Base-by-base conservation (phyloP, 2,797 vertebrate genomes). In the Prionace glauca region DNA sequence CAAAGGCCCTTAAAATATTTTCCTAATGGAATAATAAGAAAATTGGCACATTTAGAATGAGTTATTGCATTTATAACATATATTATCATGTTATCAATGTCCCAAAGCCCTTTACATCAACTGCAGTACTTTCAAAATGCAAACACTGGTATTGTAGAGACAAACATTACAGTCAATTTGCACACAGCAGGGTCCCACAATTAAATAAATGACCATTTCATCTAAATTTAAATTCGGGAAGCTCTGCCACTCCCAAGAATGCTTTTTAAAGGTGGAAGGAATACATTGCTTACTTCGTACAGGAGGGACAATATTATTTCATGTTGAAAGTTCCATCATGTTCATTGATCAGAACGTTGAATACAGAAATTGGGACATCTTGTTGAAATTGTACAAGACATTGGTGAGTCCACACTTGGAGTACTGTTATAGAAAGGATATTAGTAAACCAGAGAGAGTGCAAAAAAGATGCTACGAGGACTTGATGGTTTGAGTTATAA, bases 201-300 rank as follows among this genome's bases (percentile, higher is more conserved):
- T 91, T 32, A 32, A 32, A 65, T 91, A 32, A 65, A n/a, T 7
- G 60, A 91, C 16, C 50, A 60, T 56, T 29, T 88, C 20, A 84
- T 84, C 81, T 84, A 45, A 84, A 84, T 84, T 84, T 45, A 84
- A 88, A 88, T 88, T 88, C 50, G 29, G 86, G 86, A 11, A 50
- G 12, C 50, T 24, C 86, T 29, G 26, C 50, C n/a, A 91, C 56
- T n/a, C 50, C 26, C 87, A 18, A 65, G 5, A 4, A 16, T 90
- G 50, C 26, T 62, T 32, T 62, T 3, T 18, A 29, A 56, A 90
- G 56, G 87, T 24, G 84, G 5, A 32, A 10, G 24, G 50, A 56
- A 87, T 50, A 11, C 9, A 87, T 56, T 26, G 20, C 50, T 86
- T 26, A 24, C 20, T 50, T 90, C 1, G 22, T 26, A 0, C 3